phyloP scores from a whole-genome alignment of 2,113 vertebrate genomes.

The Mobula hypostoma region DNA sequence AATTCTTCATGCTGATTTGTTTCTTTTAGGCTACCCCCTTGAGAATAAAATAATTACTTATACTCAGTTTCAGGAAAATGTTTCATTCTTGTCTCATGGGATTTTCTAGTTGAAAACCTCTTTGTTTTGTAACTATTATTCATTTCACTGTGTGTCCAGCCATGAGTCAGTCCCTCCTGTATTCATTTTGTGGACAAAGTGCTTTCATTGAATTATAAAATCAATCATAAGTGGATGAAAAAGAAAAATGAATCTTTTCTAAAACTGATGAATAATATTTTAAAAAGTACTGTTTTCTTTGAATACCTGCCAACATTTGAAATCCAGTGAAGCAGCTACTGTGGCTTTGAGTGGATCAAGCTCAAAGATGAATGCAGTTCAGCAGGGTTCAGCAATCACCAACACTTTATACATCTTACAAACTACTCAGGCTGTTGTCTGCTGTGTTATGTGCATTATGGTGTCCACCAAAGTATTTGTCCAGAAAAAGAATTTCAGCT shows the following conservation, averaged over 20 bases:
- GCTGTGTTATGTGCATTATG: not conserved
- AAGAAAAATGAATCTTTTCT: not conserved
- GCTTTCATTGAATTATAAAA: not conserved
- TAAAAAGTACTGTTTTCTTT: not conserved
- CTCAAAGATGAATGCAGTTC: not conserved
- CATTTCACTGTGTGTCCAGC: not conserved
- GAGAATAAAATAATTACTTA: not conserved
- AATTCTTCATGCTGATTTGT: not conserved
- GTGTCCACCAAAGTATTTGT: not conserved
- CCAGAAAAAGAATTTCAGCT: not conserved
- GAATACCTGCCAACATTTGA: not conserved
- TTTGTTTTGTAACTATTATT: not conserved
- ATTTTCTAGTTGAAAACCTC: not conserved
- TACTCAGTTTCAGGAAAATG: not conserved
- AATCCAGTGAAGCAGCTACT: not conserved
- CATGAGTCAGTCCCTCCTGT: not conserved
- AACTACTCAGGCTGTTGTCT: not conserved
- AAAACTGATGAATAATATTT: slow-evolving; percentile 3
- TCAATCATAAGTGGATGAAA: not conserved
- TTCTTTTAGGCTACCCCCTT: not conserved
- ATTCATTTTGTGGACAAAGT: not conserved
- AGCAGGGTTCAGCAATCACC: not conserved
- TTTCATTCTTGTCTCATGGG: not conserved
- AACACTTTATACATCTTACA: not conserved
- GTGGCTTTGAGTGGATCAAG: not conserved